Base-by-base conservation (phyloP, 2,888 invertebrate species). In the Cephus pulcher region DNA sequence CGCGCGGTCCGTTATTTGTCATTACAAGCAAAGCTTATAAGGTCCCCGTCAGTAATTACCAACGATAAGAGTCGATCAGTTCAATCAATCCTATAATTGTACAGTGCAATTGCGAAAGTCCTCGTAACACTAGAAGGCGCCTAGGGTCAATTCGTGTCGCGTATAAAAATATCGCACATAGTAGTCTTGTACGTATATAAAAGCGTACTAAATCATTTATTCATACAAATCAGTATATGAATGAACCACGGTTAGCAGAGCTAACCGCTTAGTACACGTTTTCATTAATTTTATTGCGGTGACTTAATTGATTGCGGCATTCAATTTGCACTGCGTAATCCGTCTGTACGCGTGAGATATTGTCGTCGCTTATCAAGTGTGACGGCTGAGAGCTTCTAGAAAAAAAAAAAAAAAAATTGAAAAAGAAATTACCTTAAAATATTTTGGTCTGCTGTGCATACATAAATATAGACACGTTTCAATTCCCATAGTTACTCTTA, bases 271-370 rank as follows among this genome's bases (percentile, higher is more conserved):
- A 56, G 56, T 56, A 23, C 9, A 56, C 9, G 23, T 23, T 56
- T 56, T 56, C 56, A 56, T 56, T 56, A 23, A 85, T 87, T 88
- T 88, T 87, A 88, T 89, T 84, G 84, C 84, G 77, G 79, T 82
- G 81, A 87, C 86, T 88, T 87, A 86, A 86, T 86, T 85, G 79
- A 81, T 77, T 77, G 84, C 78, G 81, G 85, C 85, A 84, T 83
- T 84, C 87, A 85, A 87, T 87, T 86, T 86, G 85, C 85, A 82
- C 84, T 79, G 78, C 73, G 78, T 23, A 23, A 56, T 56, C 40
- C 23, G 0, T 56, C 23, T 15, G 0, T 56, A 56, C 9, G 23
- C 23, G 56, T 23, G 23, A 56, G 56, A 56, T 9, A 56, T 15
- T 1, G 2, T 56, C 56, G 56, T 2, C 6, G 23, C 15, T 23